These are phyloP conservation scores for Orchesellides sinensis DNA, from an alignment of 2,888 invertebrate species.

Conservation along the genomic window DNA sequence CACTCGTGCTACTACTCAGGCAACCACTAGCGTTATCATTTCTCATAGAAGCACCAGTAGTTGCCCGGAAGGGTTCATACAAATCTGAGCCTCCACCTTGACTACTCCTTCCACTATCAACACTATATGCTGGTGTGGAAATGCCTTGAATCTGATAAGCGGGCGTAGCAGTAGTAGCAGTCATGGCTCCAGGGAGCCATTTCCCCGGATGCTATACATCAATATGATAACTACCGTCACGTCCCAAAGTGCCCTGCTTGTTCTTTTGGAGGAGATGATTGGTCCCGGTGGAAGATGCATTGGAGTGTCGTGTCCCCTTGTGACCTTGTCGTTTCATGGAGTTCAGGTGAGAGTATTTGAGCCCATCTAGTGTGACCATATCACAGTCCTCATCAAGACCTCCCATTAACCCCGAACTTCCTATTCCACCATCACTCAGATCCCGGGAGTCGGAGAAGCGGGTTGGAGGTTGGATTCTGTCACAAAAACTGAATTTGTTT, in stretches of 20 bases:
- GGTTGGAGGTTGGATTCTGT: conserved; percentile 90
- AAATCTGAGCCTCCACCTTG: conserved; percentile 51
- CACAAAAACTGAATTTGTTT: conserved; percentile 82
- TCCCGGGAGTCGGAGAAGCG: conserved; percentile 85
- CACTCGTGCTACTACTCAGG: conserved; percentile 20
- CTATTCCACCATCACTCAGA: conserved; percentile 69
- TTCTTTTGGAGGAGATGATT: conserved; percentile 65
- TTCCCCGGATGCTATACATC: conserved; percentile 68
- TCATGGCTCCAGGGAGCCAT: conserved; percentile 48
- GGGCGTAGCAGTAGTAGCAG: not conserved
- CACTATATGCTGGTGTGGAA: conserved; percentile 41
- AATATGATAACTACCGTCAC: conserved; percentile 67
- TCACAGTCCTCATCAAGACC: conserved; percentile 56
- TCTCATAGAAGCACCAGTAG: too few relatives aligned
- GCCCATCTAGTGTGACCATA: conserved; percentile 50
- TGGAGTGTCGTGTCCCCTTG: conserved; percentile 46
- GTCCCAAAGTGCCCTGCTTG: conserved; percentile 61
- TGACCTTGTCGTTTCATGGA: conserved; percentile 65
- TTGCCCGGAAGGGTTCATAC: conserved; percentile 32
- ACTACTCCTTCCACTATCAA: conserved; percentile 52
- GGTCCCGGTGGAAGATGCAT: conserved; percentile 51
- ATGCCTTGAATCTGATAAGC: conserved; percentile 48
- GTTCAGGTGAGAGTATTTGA: conserved; percentile 58
- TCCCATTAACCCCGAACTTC: conserved; percentile 55
- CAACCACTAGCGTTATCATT: too few relatives aligned